These are phyloP conservation scores for Oopsacas minuta DNA, from an alignment of 37 sponge, comb jelly and placozoan species.

Conservation along the genomic window DNA sequence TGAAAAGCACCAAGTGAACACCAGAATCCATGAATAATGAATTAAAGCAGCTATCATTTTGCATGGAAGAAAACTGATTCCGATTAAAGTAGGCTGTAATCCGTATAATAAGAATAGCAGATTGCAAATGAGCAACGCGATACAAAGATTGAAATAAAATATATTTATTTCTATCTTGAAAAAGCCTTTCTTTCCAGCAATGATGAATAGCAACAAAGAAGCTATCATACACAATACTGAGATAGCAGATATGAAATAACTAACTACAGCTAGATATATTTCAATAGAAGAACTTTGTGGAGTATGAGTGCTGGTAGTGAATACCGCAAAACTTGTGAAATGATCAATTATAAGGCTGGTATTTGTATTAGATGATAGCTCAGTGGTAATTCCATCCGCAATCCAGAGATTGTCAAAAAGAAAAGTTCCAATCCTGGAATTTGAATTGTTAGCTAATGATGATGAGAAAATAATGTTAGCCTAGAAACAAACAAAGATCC, in stretches of 20 bases:
- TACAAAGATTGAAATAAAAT: background rate
- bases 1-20: background rate
- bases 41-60: background rate
- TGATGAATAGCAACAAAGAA: background rate
- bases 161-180: slow-evolving; percentile 6
- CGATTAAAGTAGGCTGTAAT: background rate
- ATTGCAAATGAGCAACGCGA: background rate
- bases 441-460: too few species aligned
- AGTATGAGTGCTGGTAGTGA: background rate
- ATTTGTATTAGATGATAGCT: background rate
- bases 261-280: background rate
- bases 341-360: background rate
- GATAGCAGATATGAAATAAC: background rate
- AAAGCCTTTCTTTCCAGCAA: background rate
- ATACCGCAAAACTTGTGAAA: background rate
- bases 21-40: background rate
- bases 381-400: background rate
- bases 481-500: background rate
- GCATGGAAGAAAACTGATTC: background rate
- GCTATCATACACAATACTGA: background rate
- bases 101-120: background rate
- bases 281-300: background rate
- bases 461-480: background rate
- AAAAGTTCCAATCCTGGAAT: background rate
- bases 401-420: background rate